Evolutionary conservation across 2,113 vertebrate species (phyloP).

Genomic region (Cichladusa arquata): DNA sequence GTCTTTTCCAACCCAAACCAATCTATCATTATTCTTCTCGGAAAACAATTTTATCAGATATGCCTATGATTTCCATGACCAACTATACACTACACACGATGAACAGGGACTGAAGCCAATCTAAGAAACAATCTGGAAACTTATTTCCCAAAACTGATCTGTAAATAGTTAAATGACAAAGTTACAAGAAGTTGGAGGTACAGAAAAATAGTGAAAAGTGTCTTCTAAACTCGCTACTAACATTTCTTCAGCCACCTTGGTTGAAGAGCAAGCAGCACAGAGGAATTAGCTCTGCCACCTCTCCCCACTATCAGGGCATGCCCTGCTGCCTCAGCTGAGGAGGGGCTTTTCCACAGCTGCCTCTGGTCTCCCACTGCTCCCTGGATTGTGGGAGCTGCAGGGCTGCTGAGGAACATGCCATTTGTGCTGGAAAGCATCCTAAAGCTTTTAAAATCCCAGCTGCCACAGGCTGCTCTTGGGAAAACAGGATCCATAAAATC

Average conservation of each 20-base stretch:
- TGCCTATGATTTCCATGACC: not conserved
- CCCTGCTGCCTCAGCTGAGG: not conserved
- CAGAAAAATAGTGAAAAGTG: not conserved
- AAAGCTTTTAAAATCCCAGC: slow-evolving; percentile 41
- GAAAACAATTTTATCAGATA: not conserved
- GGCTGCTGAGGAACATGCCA: not conserved
- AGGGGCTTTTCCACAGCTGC: not conserved
- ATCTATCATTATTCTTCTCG: not conserved
- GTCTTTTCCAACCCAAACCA: not conserved
- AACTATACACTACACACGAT: not conserved
- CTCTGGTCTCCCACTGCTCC: not conserved
- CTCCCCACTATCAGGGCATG: not conserved
- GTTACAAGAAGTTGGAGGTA: not conserved
- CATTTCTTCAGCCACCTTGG: not conserved
- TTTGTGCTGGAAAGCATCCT: slow-evolving; percentile 57
- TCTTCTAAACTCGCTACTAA: not conserved
- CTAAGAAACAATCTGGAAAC: not conserved
- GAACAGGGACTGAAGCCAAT: not conserved
- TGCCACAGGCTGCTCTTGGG: slow-evolving; percentile 25
- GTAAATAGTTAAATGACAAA: not conserved
- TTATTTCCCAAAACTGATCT: not conserved
- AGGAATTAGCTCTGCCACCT: not conserved
- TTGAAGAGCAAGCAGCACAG: not conserved
- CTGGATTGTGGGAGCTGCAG: not conserved
- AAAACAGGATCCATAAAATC: slow-evolving; percentile 26